Conservation (phyloP, 1,140 invertebrate species). For the Lasioglossum baleicum region DNA sequence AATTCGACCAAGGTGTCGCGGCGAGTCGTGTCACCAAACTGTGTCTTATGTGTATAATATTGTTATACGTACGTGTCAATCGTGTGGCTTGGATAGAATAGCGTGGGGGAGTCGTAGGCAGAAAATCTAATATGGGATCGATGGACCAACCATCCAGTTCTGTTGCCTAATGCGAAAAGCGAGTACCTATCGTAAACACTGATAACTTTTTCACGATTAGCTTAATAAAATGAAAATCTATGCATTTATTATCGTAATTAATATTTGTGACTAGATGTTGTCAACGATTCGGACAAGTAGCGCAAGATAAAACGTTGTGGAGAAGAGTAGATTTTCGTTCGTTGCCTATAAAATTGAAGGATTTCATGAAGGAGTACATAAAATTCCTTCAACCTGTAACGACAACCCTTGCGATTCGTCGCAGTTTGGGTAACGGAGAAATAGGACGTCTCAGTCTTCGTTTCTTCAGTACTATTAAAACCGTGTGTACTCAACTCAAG, state of each 20-base stretch:
- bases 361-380: constrained; percentile 75
- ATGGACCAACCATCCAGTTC: too few relatives aligned
- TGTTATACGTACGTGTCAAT: too few relatives aligned
- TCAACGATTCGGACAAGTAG: constrained; percentile 75
- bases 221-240: constrained; percentile 3
- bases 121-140: too few relatives aligned
- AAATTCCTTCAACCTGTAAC: constrained; percentile 78
- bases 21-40: too few relatives aligned
- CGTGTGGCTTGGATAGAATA: too few relatives aligned
- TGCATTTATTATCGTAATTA: constrained; percentile 54
- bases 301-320: constrained; percentile 80
- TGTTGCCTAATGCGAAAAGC: too few relatives aligned
- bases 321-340: constrained; percentile 78
- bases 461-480: constrained; percentile 68
- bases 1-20: too few relatives aligned
- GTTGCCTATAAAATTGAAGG: constrained; percentile 69
- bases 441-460: constrained; percentile 53
- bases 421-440: constrained; percentile 55
- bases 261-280: constrained; percentile 66
- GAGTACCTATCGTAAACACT: background rate
- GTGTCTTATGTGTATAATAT: too few relatives aligned
- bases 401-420: constrained; percentile 76
- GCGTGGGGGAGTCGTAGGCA: too few relatives aligned
- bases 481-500: constrained; percentile 71
- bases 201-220: constrained; percentile 12